Evolutionary conservation across 2,113 vertebrate species (phyloP), one percentile per base, ranked within the genome.

Genomic region (Notarius lentiginosus): DNA sequence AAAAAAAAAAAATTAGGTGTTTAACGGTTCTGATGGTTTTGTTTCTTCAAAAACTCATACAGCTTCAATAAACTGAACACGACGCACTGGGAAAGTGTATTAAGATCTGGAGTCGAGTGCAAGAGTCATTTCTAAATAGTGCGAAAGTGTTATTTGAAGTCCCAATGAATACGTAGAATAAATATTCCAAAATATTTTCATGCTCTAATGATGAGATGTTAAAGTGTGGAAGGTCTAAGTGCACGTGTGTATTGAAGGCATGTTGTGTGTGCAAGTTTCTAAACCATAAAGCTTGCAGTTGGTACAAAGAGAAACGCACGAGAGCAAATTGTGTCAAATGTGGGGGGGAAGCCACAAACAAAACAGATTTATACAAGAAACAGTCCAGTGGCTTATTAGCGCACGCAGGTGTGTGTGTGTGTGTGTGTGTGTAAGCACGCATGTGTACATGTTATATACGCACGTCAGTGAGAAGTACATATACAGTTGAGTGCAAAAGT

Each of bases 1-100:
- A 30, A 68, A 68, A 49, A 24, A 49, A 51, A 20, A 4, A 86
- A 66, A 22, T 79, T 53, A 81, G 41, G 77, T 81, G 77, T 86
- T 56, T 72, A 55, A 79, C 56, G 2, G 24, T 79, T 79, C 51
- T 7, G 0, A 49, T 49, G 10, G 17, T 22, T 75, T 22, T 12
- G 11, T 7, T 17, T 22, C 17, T 20, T 58, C 77, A 49, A 51
- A 72, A 72, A 17, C 34, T 5, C n/a, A 11, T 55, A 20, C 65
- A 72, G 1, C 27, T 22, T 56, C 14, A 72, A 47, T 24, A 58
- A 15, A 3, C 1, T 11, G 15, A 53, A 70, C 47, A 83, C n/a
- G 8, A 68, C 0, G 5, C 9, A 34, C 10, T 10, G 7, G 9
- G 49, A 15, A 34, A 55, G 81, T 18, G 60, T 53, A 10, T 1